These are phyloP conservation scores for Gadus chalcogrammus DNA, from an alignment of 2,113 vertebrate species.

Conservation along the genomic window DNA sequence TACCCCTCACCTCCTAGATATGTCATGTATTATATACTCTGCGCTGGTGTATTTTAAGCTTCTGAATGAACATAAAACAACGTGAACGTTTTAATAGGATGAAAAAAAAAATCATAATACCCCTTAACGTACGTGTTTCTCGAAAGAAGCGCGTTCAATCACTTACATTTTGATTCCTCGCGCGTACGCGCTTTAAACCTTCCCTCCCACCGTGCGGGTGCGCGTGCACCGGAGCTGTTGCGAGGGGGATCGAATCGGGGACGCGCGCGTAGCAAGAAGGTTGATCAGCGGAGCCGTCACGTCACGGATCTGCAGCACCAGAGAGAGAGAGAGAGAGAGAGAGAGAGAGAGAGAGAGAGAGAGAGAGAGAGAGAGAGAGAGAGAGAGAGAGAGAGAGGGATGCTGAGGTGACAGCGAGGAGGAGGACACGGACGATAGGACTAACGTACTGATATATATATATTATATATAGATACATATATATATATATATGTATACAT, in stretches of 20 bases:
- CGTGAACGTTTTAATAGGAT: no score
- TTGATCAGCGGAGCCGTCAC: conserved; percentile 50
- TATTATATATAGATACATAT: no score
- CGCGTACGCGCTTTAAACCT: conserved; percentile 46
- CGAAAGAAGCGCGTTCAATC: conserved; percentile 18
- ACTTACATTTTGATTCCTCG: neutral
- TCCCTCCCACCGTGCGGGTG: neutral
- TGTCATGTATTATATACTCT: neutral
- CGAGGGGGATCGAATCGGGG: conserved; percentile 68
- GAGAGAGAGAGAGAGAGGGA: conserved; percentile 40
- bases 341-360: no score
- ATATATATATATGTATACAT: no score
- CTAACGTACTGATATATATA: conserved; percentile 6
- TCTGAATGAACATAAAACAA: no score
- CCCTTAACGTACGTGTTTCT: neutral
- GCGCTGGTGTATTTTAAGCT: neutral
- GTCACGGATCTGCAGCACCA: conserved; percentile 75
- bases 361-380: no score
- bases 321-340: neutral
- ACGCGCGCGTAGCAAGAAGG: conserved; percentile 65
- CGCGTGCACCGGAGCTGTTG: conserved; percentile 67
- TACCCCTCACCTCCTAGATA: neutral
- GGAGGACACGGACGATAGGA: conserved; percentile 51
- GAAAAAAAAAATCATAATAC: no score
- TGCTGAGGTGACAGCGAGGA: conserved; percentile 71